Conservation (phyloP, 2,113 vertebrate genomes). For the Proterorhinus semilunaris region DNA sequence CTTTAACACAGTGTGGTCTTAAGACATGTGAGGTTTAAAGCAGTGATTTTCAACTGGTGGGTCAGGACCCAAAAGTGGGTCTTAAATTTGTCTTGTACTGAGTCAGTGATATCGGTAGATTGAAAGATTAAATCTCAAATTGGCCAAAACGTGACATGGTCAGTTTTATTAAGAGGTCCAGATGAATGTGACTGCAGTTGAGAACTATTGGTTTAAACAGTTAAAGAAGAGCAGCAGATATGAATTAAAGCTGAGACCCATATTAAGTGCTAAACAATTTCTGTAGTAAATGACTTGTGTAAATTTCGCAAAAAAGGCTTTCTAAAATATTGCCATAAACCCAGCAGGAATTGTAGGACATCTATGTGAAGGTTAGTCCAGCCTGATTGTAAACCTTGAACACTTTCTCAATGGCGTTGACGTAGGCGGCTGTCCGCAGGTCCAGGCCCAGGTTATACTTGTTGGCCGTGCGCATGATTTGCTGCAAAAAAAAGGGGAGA, state of each 20-base stretch:
- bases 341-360: not conserved
- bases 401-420: slow-evolving; percentile 98
- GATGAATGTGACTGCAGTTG: too few relatives aligned
- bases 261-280: not conserved
- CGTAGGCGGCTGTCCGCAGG: slow-evolving; percentile 94
- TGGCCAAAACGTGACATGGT: too few relatives aligned
- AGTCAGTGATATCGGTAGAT: too few relatives aligned
- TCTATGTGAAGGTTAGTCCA: slow-evolving; percentile 95
- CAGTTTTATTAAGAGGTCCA: too few relatives aligned
- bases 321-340: not conserved
- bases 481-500: slow-evolving; percentile 69
- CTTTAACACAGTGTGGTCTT: not conserved
- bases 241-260: not conserved
- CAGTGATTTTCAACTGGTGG: too few relatives aligned
- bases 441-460: slow-evolving; percentile 98
- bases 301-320: not conserved
- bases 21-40: slow-evolving; percentile 1
- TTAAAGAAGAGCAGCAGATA: slow-evolving; percentile 1
- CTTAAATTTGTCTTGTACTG: too few relatives aligned
- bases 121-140: too few relatives aligned
- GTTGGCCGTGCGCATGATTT: slow-evolving; percentile 98
- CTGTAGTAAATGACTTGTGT: not conserved
- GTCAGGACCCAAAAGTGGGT: too few relatives aligned
- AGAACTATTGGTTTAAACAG: too few relatives aligned
- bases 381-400: slow-evolving; percentile 99